Percentiles rank a stretch among this genome's conserved stretches.
Conservation (phyloP, 53 echinoderm and acorn worm species). For the Patiria pectinifera region DNA sequence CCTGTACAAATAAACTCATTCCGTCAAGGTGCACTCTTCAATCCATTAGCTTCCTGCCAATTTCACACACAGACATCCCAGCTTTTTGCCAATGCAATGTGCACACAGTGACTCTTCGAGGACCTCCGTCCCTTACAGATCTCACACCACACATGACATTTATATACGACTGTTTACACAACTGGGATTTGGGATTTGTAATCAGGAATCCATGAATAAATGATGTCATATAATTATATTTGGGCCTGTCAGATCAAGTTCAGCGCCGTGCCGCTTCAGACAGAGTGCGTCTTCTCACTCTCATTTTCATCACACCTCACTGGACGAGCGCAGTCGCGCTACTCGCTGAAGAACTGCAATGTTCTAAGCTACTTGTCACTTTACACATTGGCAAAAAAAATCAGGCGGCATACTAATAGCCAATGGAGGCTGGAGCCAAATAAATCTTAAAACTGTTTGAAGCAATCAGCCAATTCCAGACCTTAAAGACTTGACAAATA, state of each 20-base stretch:
- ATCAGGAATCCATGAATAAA: slow-evolving; percentile 17
- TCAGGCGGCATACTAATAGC: slow-evolving; percentile 26
- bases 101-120: too few relatives aligned
- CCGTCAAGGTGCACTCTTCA: neutral
- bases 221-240: slow-evolving; percentile 2
- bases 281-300: slow-evolving; percentile 2
- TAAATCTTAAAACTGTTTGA: neutral
- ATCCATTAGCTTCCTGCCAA: neutral
- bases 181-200: slow-evolving; percentile 26
- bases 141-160: neutral
- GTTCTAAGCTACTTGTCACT: slow-evolving; percentile 33
- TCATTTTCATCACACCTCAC: neutral
- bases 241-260: neutral
- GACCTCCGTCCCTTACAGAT: neutral
- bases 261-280: neutral
- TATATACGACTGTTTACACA: neutral
- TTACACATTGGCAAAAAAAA: slow-evolving; percentile 19
- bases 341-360: neutral
- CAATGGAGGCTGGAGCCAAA: neutral
- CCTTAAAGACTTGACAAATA: too few relatives aligned
- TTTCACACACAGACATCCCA: too few relatives aligned
- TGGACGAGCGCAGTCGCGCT: neutral
- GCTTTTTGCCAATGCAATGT: too few relatives aligned
- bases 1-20: neutral
- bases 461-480: too few relatives aligned